phyloP scores from a whole-genome alignment of 2,113 vertebrate species.

The Bos indicus region DNA sequence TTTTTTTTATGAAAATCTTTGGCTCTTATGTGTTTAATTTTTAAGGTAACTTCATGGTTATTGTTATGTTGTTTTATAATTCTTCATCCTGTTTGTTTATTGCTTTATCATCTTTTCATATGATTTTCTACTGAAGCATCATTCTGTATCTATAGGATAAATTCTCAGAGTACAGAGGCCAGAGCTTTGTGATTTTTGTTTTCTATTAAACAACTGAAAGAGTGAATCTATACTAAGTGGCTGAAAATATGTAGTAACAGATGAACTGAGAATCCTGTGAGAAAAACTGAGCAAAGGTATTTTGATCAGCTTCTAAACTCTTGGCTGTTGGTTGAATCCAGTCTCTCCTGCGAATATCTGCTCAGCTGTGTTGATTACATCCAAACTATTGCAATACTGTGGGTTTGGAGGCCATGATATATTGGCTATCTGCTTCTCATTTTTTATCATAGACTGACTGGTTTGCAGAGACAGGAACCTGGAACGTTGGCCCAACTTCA shows the following conservation, averaged over 20 bases:
- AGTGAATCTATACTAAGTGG: not conserved
- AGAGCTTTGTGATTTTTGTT: not conserved
- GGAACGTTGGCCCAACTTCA: not conserved
- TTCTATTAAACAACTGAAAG: not conserved
- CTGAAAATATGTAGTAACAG: not conserved
- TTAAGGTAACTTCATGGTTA: not conserved
- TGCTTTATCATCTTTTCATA: not conserved
- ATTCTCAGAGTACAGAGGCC: not conserved
- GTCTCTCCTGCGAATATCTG: not conserved
- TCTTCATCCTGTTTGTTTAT: not conserved
- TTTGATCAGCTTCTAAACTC: not conserved
- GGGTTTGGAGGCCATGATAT: not conserved
- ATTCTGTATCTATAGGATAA: not conserved
- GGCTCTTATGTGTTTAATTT: not conserved
- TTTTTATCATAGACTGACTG: not conserved
- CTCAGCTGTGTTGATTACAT: not conserved
- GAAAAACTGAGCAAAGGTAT: not conserved
- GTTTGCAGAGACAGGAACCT: not conserved
- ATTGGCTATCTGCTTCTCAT: not conserved
- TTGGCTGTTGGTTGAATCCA: not conserved
- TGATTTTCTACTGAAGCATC: not conserved
- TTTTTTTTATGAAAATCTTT: conserved; percentile 1
- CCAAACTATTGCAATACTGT: not conserved
- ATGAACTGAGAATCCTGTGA: not conserved
- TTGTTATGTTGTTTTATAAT: conserved; percentile 23